These are phyloP conservation scores for Drosophila mayri DNA, from an alignment of 1,140 invertebrate species.

Conservation along the genomic window DNA sequence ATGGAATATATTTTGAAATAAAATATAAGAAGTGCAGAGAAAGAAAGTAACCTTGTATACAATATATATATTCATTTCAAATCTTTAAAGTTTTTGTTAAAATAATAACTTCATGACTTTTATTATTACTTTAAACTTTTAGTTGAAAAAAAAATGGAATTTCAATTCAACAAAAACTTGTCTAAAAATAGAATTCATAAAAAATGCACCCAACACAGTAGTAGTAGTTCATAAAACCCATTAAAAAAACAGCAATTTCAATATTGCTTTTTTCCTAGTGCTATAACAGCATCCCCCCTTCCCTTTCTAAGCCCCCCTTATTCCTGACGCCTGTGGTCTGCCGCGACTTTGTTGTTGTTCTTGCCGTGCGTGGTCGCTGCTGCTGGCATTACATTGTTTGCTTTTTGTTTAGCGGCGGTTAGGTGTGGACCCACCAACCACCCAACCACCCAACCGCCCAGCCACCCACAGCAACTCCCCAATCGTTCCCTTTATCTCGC, in stretches of 20 bases:
- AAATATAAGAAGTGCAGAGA: not conserved
- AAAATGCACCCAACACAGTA: not conserved
- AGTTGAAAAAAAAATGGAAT: not conserved
- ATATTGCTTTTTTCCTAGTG: slow-evolving; percentile 1
- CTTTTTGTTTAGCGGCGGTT: slow-evolving; percentile 67
- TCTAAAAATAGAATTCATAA: not conserved
- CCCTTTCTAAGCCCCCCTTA: not conserved
- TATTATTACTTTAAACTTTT: not conserved
- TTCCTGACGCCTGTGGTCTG: slow-evolving; percentile 39
- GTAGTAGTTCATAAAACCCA: not conserved
- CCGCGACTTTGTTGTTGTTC: slow-evolving; percentile 56
- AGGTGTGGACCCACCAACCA: slow-evolving; percentile 21
- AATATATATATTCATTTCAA: too few relatives aligned
- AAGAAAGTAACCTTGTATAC: too few relatives aligned
- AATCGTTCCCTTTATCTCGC: not conserved
- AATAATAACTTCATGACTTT: not conserved
- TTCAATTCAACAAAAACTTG: too few relatives aligned
- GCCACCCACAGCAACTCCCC: not conserved
- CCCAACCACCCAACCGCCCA: not conserved
- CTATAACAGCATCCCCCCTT: not conserved
- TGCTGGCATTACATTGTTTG: slow-evolving; percentile 77
- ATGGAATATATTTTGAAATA: not conserved
- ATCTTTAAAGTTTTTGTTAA: not conserved
- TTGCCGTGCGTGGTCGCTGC: slow-evolving; percentile 62
- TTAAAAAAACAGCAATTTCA: not conserved